phyloP scores from a whole-genome alignment of 2,797 vertebrate species.

The Chiloscyllium punctatum region DNA sequence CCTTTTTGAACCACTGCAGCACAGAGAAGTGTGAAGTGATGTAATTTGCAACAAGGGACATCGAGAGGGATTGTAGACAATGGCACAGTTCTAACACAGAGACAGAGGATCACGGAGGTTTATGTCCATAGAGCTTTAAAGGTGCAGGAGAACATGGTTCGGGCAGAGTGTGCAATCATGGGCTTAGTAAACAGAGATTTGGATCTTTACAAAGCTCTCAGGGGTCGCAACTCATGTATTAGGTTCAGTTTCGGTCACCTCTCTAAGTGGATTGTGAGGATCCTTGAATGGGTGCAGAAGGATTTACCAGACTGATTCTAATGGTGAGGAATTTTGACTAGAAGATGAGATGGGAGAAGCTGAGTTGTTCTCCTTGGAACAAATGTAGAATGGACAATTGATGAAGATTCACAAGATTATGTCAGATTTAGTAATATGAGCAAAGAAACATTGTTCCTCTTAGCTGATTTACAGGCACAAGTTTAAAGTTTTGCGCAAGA shows the following conservation, averaged over 20 bases:
- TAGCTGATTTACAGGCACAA: not conserved
- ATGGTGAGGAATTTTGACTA: not conserved
- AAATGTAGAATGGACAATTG: not conserved
- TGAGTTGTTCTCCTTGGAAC: no score
- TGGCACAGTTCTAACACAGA: not conserved
- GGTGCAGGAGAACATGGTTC: not conserved
- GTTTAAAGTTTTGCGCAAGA: not conserved
- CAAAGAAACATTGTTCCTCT: not conserved
- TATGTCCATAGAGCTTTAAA: not conserved
- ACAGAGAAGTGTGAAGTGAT: not conserved
- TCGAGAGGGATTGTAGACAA: not conserved
- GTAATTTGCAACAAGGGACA: not conserved
- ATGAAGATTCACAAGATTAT: not conserved
- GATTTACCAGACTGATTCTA: not conserved
- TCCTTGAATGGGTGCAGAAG: not conserved
- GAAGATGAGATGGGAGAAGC: not conserved
- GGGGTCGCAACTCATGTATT: no score
- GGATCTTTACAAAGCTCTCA: not conserved
- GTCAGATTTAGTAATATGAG: not conserved
- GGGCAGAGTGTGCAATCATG: not conserved
- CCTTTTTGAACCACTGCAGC: no score
- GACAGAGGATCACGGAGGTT: not conserved
- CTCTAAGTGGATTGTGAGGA: not conserved
- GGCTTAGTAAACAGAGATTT: not conserved
- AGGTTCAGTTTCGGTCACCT: not conserved